Conservation (phyloP, 1,140 invertebrate genomes). For the Eciton burchellii region DNA sequence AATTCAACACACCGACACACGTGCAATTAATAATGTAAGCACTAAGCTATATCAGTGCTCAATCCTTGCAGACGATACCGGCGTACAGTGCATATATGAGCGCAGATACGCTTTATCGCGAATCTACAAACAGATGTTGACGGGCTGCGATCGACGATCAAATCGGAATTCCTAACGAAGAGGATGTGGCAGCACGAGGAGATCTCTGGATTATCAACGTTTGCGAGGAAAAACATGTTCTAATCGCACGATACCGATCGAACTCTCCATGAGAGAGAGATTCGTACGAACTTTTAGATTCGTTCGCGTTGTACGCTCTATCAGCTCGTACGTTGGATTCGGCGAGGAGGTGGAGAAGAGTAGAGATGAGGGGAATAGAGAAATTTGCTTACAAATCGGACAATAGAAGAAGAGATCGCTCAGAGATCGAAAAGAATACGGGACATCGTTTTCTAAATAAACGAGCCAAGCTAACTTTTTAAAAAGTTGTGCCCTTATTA, state of each 20-base stretch:
- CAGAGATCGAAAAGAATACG: constrained; percentile 8
- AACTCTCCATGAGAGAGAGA: neutral
- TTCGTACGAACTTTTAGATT: neutral
- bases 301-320: neutral
- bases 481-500: constrained; percentile 8
- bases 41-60: constrained; percentile 37
- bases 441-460: constrained; percentile 10
- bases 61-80: constrained; percentile 53
- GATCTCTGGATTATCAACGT: constrained; percentile 1
- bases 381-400: constrained; percentile 26
- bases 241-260: neutral
- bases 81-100: constrained; percentile 58
- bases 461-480: constrained; percentile 1
- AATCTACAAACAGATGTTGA: constrained; percentile 66
- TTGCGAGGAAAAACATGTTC: neutral
- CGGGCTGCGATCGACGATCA: constrained; percentile 43
- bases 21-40: constrained; percentile 69
- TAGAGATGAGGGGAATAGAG: neutral
- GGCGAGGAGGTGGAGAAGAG: neutral
- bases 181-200: constrained; percentile 19
- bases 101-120: constrained; percentile 58
- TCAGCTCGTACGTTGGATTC: neutral
- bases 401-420: constrained; percentile 6
- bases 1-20: constrained; percentile 57
- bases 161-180: constrained; percentile 50